Evolutionary conservation across 1,140 invertebrate genomes (phyloP).

Genomic region (Amyelois transitella): DNA sequence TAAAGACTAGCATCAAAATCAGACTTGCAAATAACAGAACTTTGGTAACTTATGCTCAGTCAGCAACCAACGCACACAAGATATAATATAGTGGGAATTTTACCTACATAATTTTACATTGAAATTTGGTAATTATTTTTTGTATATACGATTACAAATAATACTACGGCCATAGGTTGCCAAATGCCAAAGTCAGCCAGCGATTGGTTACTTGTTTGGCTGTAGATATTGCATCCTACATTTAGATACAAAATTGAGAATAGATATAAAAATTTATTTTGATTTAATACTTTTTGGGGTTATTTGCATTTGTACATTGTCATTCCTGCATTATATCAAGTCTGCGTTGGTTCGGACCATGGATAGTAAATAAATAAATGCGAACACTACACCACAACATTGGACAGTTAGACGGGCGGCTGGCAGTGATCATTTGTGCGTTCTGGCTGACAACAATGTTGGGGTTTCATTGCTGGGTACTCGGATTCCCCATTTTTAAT

Average conservation of each 20-base stretch:
- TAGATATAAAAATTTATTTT: too few relatives aligned
- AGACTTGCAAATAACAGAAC: constrained; percentile 30
- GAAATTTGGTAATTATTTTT: too few relatives aligned
- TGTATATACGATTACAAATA: too few relatives aligned
- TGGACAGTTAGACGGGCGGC: not conserved
- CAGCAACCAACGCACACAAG: not conserved
- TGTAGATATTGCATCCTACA: too few relatives aligned
- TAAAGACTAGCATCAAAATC: constrained; percentile 57
- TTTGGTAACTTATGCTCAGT: not conserved
- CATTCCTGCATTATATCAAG: too few relatives aligned
- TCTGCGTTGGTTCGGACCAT: not conserved
- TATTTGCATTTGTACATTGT: too few relatives aligned
- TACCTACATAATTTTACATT: not conserved
- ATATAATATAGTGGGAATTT: not conserved
- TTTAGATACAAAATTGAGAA: too few relatives aligned
- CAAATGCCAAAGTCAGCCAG: too few relatives aligned
- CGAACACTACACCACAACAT: constrained; percentile 3
- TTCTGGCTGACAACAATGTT: not conserved
- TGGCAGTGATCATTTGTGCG: not conserved
- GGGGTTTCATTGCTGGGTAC: not conserved
- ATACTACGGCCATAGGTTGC: too few relatives aligned
- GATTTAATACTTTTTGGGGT: too few relatives aligned
- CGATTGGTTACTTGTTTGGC: too few relatives aligned
- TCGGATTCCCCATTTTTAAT: not conserved
- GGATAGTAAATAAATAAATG: constrained; percentile 21